Base-by-base conservation (phyloP, 2,113 vertebrate genomes). In the Megatriorchis doriae region DNA sequence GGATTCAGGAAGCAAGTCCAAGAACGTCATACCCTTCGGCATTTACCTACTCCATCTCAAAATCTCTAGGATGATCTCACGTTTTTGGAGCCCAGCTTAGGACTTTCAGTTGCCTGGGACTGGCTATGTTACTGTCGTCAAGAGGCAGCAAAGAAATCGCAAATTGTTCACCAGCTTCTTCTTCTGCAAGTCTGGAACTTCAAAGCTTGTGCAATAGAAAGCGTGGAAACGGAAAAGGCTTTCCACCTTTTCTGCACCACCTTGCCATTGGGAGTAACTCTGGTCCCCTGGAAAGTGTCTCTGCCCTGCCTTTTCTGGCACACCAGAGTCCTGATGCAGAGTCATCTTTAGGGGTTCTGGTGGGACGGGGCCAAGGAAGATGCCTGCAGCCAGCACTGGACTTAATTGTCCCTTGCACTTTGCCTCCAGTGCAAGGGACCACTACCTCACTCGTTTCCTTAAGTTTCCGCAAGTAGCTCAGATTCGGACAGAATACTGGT, bases 61-160 rank as follows among this genome's bases (percentile, higher is more conserved):
- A 79, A 61, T 34, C 53, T 86, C 91, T 38, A 52, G 43, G 74
- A 86, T 88, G 88, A 93, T 12, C 91, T 95, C 94, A 90, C 21
- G 8, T 26, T 77, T 93, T 61, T 86, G 79, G 79, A 96, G 73
- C 34, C 61, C 61, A 90, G 90, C 48, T 93, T 7, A 55, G 5
- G 26, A 27, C 56, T 80, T 43, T 8, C 74, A 66, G 29, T 81
- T 93, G 80, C 87, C 88, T 11, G 48, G 66, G 70, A 47, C 82
- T 53, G 58, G 58, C 62, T 91, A 17, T 6, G 27, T 19, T 75
- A 82, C 48, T 34, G 16, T 40, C 0, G 4, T 94, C 88, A 86
- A 83, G 48, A 66, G 55, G 82, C 81, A 86, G 63, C 42, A 77
- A 55, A 90, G 47, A 58, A 90, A 93, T 6, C 42, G 42, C 52